phyloP scores from a whole-genome alignment of 1,140 invertebrate genomes.

The Cyrtorhinus lividipennis region DNA sequence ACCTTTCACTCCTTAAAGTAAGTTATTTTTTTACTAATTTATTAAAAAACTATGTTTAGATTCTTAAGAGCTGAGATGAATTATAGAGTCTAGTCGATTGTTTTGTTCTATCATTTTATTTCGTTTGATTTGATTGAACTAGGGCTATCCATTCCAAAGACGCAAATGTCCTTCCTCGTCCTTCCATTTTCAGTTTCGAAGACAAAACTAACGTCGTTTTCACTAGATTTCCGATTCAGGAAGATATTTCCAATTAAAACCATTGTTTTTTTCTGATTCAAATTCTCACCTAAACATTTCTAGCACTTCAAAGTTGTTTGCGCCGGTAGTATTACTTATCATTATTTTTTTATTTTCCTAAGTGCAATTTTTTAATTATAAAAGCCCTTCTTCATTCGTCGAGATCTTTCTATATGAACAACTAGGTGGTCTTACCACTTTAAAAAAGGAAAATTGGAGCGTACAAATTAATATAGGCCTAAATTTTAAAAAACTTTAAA shows the following conservation, averaged over 20 bases:
- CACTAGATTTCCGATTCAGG: too few species aligned
- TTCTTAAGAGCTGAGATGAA: neutral
- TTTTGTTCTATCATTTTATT: neutral
- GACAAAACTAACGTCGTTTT: too few species aligned
- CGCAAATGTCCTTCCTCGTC: neutral
- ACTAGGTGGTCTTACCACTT: too few species aligned
- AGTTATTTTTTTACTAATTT: conserved; percentile 17
- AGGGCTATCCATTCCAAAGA: neutral
- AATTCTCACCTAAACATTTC: too few species aligned
- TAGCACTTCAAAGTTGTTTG: too few species aligned
- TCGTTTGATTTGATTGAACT: neutral
- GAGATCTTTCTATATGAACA: too few species aligned
- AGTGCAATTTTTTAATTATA: too few species aligned
- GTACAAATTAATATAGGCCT: conserved; percentile 25
- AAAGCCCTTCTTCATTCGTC: too few species aligned
- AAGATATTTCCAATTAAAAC: too few species aligned
- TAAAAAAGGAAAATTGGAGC: conserved; percentile 9
- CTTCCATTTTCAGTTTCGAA: neutral
- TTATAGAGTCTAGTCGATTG: neutral
- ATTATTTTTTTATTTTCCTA: too few species aligned
- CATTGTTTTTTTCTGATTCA: too few species aligned
- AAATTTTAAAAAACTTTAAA: conserved; percentile 13
- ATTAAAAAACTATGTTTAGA: conserved; percentile 8
- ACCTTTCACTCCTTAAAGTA: conserved; percentile 3
- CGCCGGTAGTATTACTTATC: too few species aligned